A percentile compares a stretch with the other conserved stretches of the same genome.
phyloP scores from a whole-genome alignment of 1,140 invertebrate species.

The Drosophila sp. region DNA sequence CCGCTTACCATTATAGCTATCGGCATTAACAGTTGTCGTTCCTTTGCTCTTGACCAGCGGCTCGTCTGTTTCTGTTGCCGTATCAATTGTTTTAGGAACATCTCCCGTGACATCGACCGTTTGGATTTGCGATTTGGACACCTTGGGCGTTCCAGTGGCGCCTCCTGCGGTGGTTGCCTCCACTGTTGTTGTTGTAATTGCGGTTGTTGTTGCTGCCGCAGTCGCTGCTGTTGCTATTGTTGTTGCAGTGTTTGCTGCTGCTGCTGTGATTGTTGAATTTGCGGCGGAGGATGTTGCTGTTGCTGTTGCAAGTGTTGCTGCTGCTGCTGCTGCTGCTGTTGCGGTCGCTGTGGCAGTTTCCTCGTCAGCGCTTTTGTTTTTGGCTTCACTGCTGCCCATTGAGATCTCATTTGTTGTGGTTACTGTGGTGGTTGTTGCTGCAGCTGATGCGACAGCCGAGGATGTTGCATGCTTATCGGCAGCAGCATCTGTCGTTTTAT shows the following conservation, averaged over 20 bases:
- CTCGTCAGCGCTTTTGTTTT: constrained; percentile 45
- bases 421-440: constrained; percentile 37
- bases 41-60: constrained; percentile 41
- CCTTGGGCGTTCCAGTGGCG: constrained; percentile 25
- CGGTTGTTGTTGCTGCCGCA: constrained; percentile 9
- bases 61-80: constrained; percentile 21
- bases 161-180: constrained; percentile 4
- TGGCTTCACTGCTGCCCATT: constrained; percentile 47
- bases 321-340: constrained; percentile 12
- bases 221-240: constrained; percentile 5
- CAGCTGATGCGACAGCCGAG: no score
- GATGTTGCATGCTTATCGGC: constrained; percentile 25
- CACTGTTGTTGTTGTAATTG: background rate
- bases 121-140: constrained; percentile 25
- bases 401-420: constrained; percentile 58
- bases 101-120: background rate
- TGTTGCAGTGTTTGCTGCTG: constrained; percentile 11
- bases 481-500: constrained; percentile 35
- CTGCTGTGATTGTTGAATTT: constrained; percentile 17
- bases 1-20: constrained; percentile 53
- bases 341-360: constrained; percentile 21
- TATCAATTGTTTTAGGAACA: constrained; percentile 37
- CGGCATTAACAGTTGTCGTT: constrained; percentile 22
- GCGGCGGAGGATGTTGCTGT: constrained; percentile 1
- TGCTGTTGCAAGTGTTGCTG: constrained; percentile 5